Percentiles rank a stretch among this genome's conserved stretches.
Evolutionary conservation across 2,113 vertebrate genomes (phyloP).

Genomic region (Nibea coibor): DNA sequence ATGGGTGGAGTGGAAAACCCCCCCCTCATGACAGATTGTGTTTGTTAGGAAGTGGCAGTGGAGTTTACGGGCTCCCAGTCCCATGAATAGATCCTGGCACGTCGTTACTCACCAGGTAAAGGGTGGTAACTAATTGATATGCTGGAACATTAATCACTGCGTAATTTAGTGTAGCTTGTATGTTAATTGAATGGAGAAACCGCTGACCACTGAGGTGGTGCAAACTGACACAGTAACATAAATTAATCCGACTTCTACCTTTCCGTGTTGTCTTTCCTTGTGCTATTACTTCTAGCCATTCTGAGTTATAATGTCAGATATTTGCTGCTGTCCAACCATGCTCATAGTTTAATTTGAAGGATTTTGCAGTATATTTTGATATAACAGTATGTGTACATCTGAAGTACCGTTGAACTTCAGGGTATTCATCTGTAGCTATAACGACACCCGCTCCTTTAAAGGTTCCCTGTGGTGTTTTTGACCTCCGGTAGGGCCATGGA

Average conservation of each 20-base stretch:
- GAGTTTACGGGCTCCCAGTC: background rate
- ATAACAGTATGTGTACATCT: no score
- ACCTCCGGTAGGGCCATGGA: background rate
- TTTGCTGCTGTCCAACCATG: no score
- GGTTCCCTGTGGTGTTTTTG: background rate
- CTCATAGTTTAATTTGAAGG: background rate
- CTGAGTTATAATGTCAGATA: background rate
- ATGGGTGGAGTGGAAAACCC: conserved; percentile 17
- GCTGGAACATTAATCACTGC: conserved; percentile 27
- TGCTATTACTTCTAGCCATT: background rate
- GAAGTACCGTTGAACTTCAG: no score
- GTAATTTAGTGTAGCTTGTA: conserved; percentile 36
- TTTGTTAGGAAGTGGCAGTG: conserved; percentile 37
- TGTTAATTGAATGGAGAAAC: conserved; percentile 20
- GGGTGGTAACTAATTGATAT: conserved; percentile 43
- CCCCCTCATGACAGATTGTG: background rate
- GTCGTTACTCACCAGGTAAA: conserved; percentile 35
- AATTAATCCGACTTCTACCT: no score
- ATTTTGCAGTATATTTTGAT: background rate
- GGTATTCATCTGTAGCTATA: background rate
- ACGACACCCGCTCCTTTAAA: background rate
- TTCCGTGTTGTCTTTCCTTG: background rate
- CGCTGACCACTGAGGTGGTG: background rate
- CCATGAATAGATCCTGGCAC: background rate
- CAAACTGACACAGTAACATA: background rate